A percentile compares a stretch with the other conserved stretches of the same genome.
Conservation (phyloP, 2,797 vertebrate species). For the Labeo calbasu region DNA sequence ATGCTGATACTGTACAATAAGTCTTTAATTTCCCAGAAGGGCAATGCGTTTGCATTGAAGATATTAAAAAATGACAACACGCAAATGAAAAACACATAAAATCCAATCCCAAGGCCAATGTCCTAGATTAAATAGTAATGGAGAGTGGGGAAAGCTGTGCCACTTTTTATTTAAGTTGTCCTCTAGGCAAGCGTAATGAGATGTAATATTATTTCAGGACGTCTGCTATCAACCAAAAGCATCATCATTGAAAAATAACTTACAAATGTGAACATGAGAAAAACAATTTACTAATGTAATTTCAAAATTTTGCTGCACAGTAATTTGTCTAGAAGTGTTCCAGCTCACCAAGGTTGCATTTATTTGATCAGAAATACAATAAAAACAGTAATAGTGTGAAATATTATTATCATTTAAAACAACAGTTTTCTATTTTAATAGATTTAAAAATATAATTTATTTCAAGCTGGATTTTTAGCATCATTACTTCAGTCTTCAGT, state of each 20-base stretch:
- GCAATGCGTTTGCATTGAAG: conserved; percentile 12
- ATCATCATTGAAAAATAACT: background rate
- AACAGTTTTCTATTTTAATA: too few species aligned
- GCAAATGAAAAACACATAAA: conserved; percentile 30
- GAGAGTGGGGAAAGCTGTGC: background rate
- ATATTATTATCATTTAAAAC: too few species aligned
- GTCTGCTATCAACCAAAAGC: background rate
- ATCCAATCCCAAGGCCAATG: conserved; percentile 19
- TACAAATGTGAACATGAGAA: background rate
- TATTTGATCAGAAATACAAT: background rate
- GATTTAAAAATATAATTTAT: background rate
- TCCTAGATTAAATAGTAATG: conserved; percentile 13
- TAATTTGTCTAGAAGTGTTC: background rate
- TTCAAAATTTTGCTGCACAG: background rate
- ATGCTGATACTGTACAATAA: conserved; percentile 1
- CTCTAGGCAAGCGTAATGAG: conserved; percentile 5
- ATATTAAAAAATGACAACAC: conserved; percentile 8
- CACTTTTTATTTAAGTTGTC: conserved; percentile 15
- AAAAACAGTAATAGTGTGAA: too few species aligned
- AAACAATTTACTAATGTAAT: background rate
- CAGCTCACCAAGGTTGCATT: background rate
- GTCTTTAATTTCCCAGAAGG: conserved; percentile 36
- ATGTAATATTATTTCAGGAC: conserved; percentile 1
- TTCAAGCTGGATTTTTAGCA: background rate
- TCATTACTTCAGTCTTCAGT: too few species aligned